Base-by-base conservation (phyloP, 2,113 vertebrate species). In the Oxyura jamaicensis region DNA sequence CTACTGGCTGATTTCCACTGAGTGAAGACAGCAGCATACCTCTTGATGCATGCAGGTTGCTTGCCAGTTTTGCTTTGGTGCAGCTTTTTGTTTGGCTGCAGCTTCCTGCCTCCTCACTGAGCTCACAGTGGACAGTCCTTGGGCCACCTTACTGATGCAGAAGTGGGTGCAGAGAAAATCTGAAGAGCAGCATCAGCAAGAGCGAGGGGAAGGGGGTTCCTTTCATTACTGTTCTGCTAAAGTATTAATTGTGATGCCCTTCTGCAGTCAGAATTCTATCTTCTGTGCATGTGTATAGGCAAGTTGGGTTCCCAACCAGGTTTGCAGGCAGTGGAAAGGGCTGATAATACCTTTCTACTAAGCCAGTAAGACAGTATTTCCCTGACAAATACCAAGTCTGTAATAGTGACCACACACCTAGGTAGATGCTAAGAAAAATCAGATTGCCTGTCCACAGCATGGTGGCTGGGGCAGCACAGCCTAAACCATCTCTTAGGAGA, bases 91-190 rank as follows among this genome's bases (percentile, higher is more conserved):
- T 42, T 44, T 52, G 42, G 41, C 67, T 69, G 35, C 50, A 50
- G 25, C 48, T 52, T 44, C 31, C 12, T 33, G 58, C 15, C 17
- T 69, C 33, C 35, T 16, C n/a, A 12, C 17, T 55, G 67, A 23
- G 13, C 17, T 58, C 26, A 26, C 11, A 19, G 6, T 41, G 31
- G 73, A 11, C 26, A 14, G 20, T 22, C 26, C 3, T 2, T 50
- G 19, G 26, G 28, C 50, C 2, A 0, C 20, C 0, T 2, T 36
- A 23, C 35, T 35, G 63, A 20, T 8, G 13, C 0, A 1, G 29
- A 33, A 26, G 20, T 26, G 20, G 4, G 13, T 10, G 17, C 31
- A 28, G 26, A 31, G 35, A 69, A 52, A 52, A 74, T 35, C 67
- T 63, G 44, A 78, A 33, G 35, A 77, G 39, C 53, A 56, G 11